phyloP scores from a whole-genome alignment of 2,797 vertebrate species.

The Morus bassanus region DNA sequence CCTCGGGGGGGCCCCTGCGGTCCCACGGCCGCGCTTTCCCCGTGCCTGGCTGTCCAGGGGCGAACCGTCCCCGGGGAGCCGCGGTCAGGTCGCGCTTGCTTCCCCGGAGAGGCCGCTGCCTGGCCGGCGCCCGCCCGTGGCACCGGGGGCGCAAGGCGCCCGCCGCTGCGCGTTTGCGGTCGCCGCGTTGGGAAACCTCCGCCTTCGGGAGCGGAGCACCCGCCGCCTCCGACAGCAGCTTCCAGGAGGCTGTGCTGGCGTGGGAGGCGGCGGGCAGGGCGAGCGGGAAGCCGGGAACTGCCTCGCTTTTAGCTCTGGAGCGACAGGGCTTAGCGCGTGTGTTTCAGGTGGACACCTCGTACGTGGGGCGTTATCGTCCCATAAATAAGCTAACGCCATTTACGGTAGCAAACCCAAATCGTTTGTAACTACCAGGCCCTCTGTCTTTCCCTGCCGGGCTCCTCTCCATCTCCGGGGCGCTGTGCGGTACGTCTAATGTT shows the following conservation, averaged over 20 bases:
- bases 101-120: neutral
- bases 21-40: neutral
- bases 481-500: neutral
- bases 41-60: rapidly evolving
- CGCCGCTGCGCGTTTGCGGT: rapidly evolving
- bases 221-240: rapidly evolving
- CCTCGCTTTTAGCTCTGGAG: neutral
- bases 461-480: rapidly evolving
- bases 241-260: neutral
- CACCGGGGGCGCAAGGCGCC: rapidly evolving
- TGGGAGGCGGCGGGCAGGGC: neutral
- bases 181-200: neutral
- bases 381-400: neutral
- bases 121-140: rapidly evolving
- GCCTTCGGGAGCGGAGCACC: neutral
- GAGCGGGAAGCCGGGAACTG: rapidly evolving
- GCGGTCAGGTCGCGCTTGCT: rapidly evolving
- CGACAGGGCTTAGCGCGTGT: neutral
- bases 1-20: too few relatives aligned
- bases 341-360: rapidly evolving
- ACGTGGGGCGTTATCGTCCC: rapidly evolving
- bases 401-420: neutral
- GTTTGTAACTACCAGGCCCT: neutral
- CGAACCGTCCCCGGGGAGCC: neutral
- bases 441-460: neutral